Evolutionary conservation across 2,888 invertebrate species (phyloP), one percentile per base, ranked within the genome.

Genomic region (Dolichopus griseipennis): DNA sequence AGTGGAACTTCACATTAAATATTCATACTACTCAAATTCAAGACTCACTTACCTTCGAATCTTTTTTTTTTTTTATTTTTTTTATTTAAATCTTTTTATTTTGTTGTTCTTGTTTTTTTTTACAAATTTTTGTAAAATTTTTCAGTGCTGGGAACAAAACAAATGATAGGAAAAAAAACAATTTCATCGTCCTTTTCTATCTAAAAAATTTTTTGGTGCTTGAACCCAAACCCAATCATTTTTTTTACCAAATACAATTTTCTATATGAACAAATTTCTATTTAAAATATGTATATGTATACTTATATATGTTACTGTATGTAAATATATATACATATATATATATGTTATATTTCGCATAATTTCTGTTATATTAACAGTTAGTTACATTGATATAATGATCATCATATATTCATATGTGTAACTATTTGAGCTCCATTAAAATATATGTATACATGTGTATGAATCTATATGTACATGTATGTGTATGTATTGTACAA

Each of bases 311-410:
- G 5, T 27, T 27, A 27, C 27, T n/a, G n/a, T n/a, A 27, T 27
- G 27, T 27, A 5, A 37, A n/a, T 41, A 12, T 41, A 12, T 41
- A 41, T 41, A 41, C 15, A 6, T 52, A 15, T 52, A 18, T 52
- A 52, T 18, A 52, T 18, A 52, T 18, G n/a, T n/a, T 18, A 52
- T 52, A 52, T 52, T 52, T 52, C 52, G 18, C 52, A 52, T 52
- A 52, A 52, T 52, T 52, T n/a, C 52, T 52, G 52, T 52, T 18
- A 52, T n/a, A 52, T 52, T 52, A 52, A 18, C 52, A 52, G 52
- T 52, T 52, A 9, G 15, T 15, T 41, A 12, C 9, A 15, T 6
- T 52, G 52, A 18, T 52, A 15, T 52, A 18, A 52, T 52, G 15
- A 52, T 52, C 52, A 52, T 15, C 52, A 52, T 18, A 52, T n/a